A percentile compares a stretch with the other conserved stretches of the same genome.
Conservation (phyloP, 2,888 invertebrate genomes). For the Drosophila paucipuncta region DNA sequence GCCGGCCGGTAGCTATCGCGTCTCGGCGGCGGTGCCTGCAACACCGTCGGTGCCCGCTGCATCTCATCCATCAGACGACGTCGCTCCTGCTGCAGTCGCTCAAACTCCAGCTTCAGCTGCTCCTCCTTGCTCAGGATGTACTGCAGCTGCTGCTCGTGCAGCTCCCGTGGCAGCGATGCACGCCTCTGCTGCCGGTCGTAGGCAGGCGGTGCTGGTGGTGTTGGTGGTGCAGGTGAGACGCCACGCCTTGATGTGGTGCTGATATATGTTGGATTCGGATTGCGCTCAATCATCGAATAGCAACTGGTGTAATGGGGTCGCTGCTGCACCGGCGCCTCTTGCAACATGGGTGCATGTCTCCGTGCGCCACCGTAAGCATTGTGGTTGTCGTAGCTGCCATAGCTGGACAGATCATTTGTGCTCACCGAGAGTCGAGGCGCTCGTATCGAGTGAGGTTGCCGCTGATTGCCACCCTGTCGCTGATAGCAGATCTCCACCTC, state of each 20-base stretch:
- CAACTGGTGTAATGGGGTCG: slow-evolving; percentile 81
- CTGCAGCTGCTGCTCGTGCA: slow-evolving; percentile 87
- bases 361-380: slow-evolving; percentile 79
- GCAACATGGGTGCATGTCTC: slow-evolving; percentile 80
- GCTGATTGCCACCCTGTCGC: slow-evolving; percentile 50
- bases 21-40: slow-evolving; percentile 66
- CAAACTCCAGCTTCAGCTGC: slow-evolving; percentile 88
- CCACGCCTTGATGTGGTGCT: slow-evolving; percentile 81
- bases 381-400: slow-evolving; percentile 68
- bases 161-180: slow-evolving; percentile 88
- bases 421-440: slow-evolving; percentile 83
- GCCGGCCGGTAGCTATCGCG: slow-evolving; percentile 79
- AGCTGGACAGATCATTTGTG: slow-evolving; percentile 78
- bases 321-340: slow-evolving; percentile 69
- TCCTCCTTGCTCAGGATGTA: slow-evolving; percentile 89
- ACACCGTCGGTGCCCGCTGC: slow-evolving; percentile 65
- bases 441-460: slow-evolving; percentile 73
- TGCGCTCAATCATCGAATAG: slow-evolving; percentile 84
- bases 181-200: slow-evolving; percentile 79
- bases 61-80: slow-evolving; percentile 83
- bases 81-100: slow-evolving; percentile 88
- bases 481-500: slow-evolving; percentile 84
- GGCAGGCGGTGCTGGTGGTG: slow-evolving; percentile 41
- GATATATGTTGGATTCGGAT: slow-evolving; percentile 83
- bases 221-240: slow-evolving; percentile 63